Conservation (phyloP, 2,113 vertebrate species). For the Rhineura floridana region DNA sequence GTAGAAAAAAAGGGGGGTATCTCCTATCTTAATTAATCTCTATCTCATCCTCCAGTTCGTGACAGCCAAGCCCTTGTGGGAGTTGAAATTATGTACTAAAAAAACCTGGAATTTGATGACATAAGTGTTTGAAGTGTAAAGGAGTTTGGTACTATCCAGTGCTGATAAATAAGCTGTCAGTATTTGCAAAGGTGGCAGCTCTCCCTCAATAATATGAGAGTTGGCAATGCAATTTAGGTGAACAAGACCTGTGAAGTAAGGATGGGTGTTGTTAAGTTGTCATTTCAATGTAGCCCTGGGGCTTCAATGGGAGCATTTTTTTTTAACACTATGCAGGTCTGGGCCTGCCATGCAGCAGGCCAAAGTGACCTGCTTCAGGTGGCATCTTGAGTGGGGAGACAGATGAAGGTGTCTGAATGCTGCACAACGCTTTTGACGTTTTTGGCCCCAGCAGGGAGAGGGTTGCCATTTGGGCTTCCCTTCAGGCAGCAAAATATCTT, state of each 20-base stretch:
- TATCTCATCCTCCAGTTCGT: not conserved
- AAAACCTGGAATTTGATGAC: conserved; percentile 18
- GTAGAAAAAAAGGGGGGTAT: not conserved
- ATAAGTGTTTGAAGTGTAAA: conserved; percentile 7
- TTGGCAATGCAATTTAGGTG: not conserved
- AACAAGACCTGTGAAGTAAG: not conserved
- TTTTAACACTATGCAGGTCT: not conserved
- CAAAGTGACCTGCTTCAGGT: not conserved
- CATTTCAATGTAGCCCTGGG: not conserved
- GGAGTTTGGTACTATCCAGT: not conserved
- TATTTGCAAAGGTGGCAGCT: not conserved
- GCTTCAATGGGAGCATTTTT: not conserved
- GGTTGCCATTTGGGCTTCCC: not conserved
- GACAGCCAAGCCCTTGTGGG: not conserved
- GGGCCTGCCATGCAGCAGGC: not conserved
- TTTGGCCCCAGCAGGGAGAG: not conserved
- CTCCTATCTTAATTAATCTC: conserved; percentile 13
- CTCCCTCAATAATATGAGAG: not conserved
- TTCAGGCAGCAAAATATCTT: not conserved
- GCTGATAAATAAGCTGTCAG: not conserved
- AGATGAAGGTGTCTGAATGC: not conserved
- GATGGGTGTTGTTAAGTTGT: not conserved
- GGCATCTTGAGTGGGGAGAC: not conserved
- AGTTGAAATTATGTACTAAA: conserved; percentile 12
- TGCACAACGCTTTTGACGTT: not conserved